Evolutionary conservation across 64 coral and sea anemone species (phyloP).

Genomic region (Cladopsammia gracilis): DNA sequence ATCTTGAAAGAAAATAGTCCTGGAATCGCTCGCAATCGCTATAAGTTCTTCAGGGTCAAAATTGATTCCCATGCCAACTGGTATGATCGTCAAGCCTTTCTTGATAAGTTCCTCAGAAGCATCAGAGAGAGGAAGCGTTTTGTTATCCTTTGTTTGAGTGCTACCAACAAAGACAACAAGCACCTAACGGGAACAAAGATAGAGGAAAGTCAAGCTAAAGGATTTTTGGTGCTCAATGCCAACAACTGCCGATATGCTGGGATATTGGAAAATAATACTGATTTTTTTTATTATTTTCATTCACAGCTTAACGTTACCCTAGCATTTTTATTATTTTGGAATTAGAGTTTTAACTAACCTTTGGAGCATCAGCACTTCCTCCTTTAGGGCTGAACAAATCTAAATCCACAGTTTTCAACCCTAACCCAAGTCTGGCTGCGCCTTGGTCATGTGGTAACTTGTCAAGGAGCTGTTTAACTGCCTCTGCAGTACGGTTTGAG

Average conservation of each 20-base stretch:
- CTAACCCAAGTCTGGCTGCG: constrained; percentile 41
- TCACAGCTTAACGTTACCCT: neutral
- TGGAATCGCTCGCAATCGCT: constrained; percentile 16
- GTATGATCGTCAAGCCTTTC: constrained; percentile 23
- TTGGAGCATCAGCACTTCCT: constrained; percentile 5
- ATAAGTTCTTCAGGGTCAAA: constrained; percentile 13
- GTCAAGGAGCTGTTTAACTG: constrained; percentile 47
- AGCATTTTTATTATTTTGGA: neutral
- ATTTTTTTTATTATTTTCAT: no score
- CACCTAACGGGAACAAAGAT: neutral
- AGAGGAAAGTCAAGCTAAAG: no score
- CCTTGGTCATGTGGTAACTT: constrained; percentile 18
- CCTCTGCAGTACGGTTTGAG: neutral
- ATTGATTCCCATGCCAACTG: constrained; percentile 26
- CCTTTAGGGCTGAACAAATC: constrained; percentile 26
- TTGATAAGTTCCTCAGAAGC: neutral
- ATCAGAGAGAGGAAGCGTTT: constrained; percentile 12
- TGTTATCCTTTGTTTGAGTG: constrained; percentile 26
- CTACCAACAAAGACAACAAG: constrained; percentile 68
- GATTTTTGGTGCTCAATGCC: no score
- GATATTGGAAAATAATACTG: no score
- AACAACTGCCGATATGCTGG: no score
- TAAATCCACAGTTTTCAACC: constrained; percentile 29
- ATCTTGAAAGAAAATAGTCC: constrained; percentile 14
- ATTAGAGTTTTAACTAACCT: neutral